A percentile compares a stretch with the other conserved stretches of the same genome.
Evolutionary conservation across 2,113 vertebrate genomes (phyloP).

Genomic region (Tachysurus vachellii): DNA sequence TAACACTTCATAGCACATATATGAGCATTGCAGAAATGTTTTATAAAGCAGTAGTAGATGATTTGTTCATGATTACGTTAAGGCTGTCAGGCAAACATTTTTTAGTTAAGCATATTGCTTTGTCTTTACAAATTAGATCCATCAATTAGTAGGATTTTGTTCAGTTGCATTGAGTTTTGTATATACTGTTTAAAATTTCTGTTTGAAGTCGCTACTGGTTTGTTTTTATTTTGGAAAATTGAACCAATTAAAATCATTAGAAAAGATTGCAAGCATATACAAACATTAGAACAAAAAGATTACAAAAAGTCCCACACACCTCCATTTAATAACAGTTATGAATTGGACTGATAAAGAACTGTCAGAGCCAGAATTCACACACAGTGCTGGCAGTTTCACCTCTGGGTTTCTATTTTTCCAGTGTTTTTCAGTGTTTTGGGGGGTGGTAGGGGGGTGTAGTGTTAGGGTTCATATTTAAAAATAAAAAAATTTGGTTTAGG

Average conservation of each 20-base stretch:
- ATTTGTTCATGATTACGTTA: background rate
- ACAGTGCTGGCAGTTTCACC: background rate
- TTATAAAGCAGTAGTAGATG: background rate
- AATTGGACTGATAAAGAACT: conserved; percentile 1
- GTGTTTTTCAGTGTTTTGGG: background rate
- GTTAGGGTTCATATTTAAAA: background rate
- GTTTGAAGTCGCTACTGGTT: background rate
- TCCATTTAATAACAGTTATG: background rate
- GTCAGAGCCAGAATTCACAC: background rate
- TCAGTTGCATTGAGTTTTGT: background rate
- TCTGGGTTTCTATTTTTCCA: background rate
- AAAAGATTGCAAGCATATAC: background rate
- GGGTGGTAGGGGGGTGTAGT: background rate
- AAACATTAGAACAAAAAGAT: background rate
- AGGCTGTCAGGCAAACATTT: background rate
- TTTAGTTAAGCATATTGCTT: background rate
- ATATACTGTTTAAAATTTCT: background rate
- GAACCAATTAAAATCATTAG: background rate
- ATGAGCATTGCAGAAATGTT: background rate
- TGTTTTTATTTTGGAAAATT: background rate
- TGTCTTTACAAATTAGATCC: background rate
- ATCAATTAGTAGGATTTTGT: background rate
- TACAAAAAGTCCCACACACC: background rate
- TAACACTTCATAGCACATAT: background rate
- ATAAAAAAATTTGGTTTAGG: background rate